Base-by-base conservation (phyloP, 2,888 invertebrate species). In the Brachypterus glaber region DNA sequence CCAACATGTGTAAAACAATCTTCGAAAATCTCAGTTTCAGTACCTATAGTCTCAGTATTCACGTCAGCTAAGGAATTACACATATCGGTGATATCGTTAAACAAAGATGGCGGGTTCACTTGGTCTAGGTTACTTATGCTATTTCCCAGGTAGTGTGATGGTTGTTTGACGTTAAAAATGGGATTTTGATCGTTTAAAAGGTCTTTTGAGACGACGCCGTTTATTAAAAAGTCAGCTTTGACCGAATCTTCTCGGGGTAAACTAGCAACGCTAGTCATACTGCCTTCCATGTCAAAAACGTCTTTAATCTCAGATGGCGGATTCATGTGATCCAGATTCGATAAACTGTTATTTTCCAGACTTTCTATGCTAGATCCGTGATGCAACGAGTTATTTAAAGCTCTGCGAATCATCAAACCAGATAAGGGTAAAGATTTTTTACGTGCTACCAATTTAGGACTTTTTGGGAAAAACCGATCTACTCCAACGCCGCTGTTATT, bases 201-300 rank as follows among this genome's bases (percentile, higher is more conserved):
- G 7, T 18, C 27, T 37, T 41, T 48, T 11, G 52, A 55, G 0
- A 64, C 56, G 3, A 63, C 39, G 30, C 66, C 66, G 30, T 66
- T 63, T 0, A 66, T 58, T 17, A 66, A 56, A 14, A 63, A 64
- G 27, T 68, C 67, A 2, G 50, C 46, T 39, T 51, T 58, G 8
- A 52, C 17, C 16, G 47, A 51, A 3, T 81, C 73, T 64, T 88
- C 88, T 0, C 83, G 87, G 16, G 80, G 80, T 40, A 88, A 80
- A 57, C 88, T 89, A 0, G 83, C 82, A 0, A 89, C 83, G 37
- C 88, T 89, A 9, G 83, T 68, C 79, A 88, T 84, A 46, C 88
- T 89, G 44, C 79, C 77, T 47, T 83, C 83, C 75, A 84, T 76
- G 51, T 90, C 89, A 54, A 55, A 40, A 3, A 59, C 49, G 4